Percentiles rank a stretch among this genome's conserved stretches.
These are phyloP conservation scores for Microtus oregoni DNA, from an alignment of 2,113 vertebrate species.

Conservation along the genomic window DNA sequence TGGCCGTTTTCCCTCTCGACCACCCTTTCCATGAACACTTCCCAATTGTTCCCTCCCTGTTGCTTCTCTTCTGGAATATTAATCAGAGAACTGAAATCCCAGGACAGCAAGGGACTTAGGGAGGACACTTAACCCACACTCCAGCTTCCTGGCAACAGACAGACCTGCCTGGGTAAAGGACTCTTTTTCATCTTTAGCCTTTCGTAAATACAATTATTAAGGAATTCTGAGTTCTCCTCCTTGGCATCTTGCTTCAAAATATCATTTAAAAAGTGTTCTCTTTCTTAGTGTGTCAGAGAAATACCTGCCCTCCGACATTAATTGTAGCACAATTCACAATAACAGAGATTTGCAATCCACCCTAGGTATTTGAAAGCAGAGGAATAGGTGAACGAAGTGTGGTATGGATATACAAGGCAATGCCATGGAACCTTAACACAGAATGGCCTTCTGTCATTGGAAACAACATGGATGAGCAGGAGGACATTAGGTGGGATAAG, in stretches of 20 bases:
- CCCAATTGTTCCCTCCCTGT: neutral
- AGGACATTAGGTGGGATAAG: neutral
- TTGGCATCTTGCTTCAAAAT: slow-evolving; percentile 8
- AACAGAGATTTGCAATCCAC: neutral
- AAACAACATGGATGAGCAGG: neutral
- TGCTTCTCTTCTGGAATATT: slow-evolving; percentile 65
- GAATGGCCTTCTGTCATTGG: neutral
- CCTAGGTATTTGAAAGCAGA: neutral
- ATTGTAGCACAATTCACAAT: neutral
- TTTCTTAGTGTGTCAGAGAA: neutral
- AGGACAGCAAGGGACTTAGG: neutral
- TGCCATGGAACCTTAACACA: neutral
- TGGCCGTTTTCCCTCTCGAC: slow-evolving; percentile 38
- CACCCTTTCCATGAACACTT: slow-evolving; percentile 18
- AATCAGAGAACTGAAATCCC: slow-evolving; percentile 53
- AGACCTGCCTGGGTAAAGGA: neutral
- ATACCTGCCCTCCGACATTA: neutral
- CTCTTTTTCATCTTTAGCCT: neutral
- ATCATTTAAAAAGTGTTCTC: neutral
- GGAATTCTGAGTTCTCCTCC: neutral
- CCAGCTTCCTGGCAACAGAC: neutral
- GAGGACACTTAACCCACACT: neutral
- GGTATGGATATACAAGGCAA: too few relatives aligned
- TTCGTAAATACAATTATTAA: neutral
- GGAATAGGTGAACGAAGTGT: neutral